Evolutionary conservation across 2,113 vertebrate species (phyloP), one percentile per base, ranked within the genome.

Genomic region (Hyperopisus bebe): DNA sequence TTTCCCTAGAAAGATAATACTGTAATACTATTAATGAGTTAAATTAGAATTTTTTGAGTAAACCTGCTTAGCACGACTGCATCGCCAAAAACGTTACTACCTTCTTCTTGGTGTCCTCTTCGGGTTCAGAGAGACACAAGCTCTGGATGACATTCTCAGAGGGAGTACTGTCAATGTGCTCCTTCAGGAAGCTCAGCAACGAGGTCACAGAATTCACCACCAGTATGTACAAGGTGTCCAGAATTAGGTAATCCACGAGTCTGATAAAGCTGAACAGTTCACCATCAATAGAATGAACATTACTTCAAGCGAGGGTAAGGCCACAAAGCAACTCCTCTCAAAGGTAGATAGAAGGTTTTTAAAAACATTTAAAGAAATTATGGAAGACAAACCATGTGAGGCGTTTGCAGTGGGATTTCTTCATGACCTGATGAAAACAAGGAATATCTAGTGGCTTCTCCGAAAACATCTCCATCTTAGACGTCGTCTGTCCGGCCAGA

Each of bases 171-270:
- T 92, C 89, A 9, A 96, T 88, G 74, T 96, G 96, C 13, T 97
- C 95, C 90, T 92, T 92, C 50, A 98, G 91, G 31, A 93, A 92
- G 84, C 90, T 92, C 91, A 97, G 92, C 47, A 98, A 92, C 39
- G 92, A 92, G 87, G 89, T 92, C 86, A 96, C 94, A 39, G 96
- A 95, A 91, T 96, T 96, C 35, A 95, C 94, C 86, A 96, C 94
- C 90, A 97, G 83, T 53, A 92, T 58, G 58, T 97, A 96, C 94
- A 97, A 91, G 17, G 96, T 96, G 91, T 94, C 96, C 90, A 96
- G 90, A 31, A 98, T 96, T 90, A 98, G 89, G 91, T 96, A 97
- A 92, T 98, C 97, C 89, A 96, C 95, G 48, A 98, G 95, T 88
- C 95, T 95, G 90, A 97, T 95, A 92, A 98, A 98, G 93, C 97